These are phyloP conservation scores for Lamellibrachia columna DNA, from an alignment of 2,888 invertebrate genomes.

Conservation along the genomic window DNA sequence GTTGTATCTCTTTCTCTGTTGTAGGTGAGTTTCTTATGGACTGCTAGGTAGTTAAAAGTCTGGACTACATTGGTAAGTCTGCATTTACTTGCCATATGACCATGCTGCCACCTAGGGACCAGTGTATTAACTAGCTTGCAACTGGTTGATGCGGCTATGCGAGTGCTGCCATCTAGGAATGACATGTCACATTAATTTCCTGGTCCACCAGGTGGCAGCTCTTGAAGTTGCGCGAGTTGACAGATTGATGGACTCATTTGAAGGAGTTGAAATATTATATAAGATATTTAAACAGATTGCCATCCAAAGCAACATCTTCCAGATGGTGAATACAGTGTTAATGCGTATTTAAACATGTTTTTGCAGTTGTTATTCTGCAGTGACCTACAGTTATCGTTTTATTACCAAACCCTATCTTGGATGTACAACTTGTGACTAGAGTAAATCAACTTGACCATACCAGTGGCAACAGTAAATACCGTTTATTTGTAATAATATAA, in stretches of 20 bases:
- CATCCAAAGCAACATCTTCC: not conserved
- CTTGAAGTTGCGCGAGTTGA: not conserved
- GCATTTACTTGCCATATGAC: not conserved
- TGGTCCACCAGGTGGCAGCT: not conserved
- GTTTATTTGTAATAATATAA: too few relatives aligned
- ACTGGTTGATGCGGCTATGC: too few relatives aligned
- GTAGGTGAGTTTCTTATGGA: not conserved
- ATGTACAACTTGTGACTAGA: too few relatives aligned
- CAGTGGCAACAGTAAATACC: too few relatives aligned
- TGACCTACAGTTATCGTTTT: not conserved
- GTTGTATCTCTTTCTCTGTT: not conserved
- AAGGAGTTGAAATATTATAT: not conserved
- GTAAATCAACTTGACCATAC: too few relatives aligned
- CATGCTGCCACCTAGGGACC: too few relatives aligned
- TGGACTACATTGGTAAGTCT: not conserved
- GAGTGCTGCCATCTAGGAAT: constrained; percentile 9
- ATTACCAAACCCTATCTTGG: not conserved
- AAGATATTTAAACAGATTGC: not conserved
- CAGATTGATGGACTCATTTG: not conserved
- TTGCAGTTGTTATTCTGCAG: not conserved
- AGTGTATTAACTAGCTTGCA: too few relatives aligned
- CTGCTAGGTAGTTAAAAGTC: not conserved
- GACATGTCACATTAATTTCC: not conserved
- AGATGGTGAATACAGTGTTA: not conserved
- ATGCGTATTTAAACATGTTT: not conserved